Conservation (phyloP, 2,113 vertebrate species). For the Erinaceus europaeus region DNA sequence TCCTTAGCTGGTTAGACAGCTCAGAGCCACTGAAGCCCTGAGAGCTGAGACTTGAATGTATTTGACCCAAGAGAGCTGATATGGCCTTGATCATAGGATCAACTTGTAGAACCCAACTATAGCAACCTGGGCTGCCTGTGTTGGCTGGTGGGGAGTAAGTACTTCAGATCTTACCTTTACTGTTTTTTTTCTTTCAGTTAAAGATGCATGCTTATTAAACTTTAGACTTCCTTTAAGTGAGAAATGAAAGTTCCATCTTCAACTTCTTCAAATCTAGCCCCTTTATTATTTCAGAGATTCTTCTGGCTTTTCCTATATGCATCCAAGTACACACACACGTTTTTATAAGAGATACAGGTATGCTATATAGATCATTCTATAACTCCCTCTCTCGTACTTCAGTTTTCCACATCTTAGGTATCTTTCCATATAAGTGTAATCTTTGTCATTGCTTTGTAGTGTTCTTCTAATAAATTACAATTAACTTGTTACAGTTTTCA, state of each 20-base stretch:
- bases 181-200: not conserved
- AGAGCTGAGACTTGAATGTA: not conserved
- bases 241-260: not conserved
- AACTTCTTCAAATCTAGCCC: no score
- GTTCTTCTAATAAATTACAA: not conserved
- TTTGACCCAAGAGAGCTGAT: not conserved
- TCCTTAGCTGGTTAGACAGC: not conserved
- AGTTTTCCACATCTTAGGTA: not conserved
- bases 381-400: not conserved
- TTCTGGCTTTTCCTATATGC: not conserved
- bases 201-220: constrained; percentile 5
- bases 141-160: not conserved
- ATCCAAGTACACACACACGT: not conserved
- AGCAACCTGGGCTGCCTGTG: not conserved
- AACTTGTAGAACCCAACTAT: fast-evolving
- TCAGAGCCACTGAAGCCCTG: not conserved
- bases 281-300: not conserved
- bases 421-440: not conserved
- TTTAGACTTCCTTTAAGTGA: not conserved
- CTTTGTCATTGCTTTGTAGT: not conserved
- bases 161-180: not conserved
- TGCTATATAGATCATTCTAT: not conserved
- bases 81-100: not conserved
- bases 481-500: not conserved
- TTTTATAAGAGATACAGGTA: not conserved